These are phyloP conservation scores for Streptopelia turtur DNA, from an alignment of 2,797 vertebrate genomes.

Conservation along the genomic window DNA sequence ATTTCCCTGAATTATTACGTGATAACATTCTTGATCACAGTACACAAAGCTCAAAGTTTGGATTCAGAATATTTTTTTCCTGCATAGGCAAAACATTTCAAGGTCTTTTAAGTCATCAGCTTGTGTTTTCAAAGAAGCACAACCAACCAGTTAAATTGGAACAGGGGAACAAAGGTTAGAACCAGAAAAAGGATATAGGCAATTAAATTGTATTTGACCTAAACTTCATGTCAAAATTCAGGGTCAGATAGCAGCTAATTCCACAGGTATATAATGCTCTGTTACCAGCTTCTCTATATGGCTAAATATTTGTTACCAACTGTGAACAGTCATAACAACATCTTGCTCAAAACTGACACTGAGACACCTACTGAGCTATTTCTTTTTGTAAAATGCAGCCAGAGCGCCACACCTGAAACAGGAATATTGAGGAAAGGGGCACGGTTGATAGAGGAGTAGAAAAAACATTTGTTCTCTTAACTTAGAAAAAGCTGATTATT, in stretches of 20 bases:
- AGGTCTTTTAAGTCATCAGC: not conserved
- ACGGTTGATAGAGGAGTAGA: not conserved
- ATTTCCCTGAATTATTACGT: conserved; percentile 62
- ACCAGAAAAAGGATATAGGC: not conserved
- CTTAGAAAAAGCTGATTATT: not conserved
- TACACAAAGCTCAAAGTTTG: conserved; percentile 21
- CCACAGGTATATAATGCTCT: not conserved
- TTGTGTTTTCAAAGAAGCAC: not conserved
- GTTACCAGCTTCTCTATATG: not conserved
- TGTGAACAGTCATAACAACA: not conserved
- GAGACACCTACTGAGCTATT: not conserved
- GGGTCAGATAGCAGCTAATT: not conserved
- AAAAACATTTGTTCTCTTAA: not conserved
- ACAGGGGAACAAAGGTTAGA: not conserved
- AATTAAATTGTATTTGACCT: not conserved
- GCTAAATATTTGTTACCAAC: not conserved
- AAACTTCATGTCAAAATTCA: not conserved
- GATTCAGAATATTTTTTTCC: not conserved
- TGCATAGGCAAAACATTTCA: not conserved
- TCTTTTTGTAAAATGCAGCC: not conserved
- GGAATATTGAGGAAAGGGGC: not conserved
- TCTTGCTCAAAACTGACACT: not conserved
- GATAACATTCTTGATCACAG: conserved; percentile 52
- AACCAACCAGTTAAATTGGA: not conserved
- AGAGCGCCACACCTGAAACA: not conserved